A percentile compares a stretch with the other conserved stretches of the same genome.
These are phyloP conservation scores for Ispidina lecontei DNA, from an alignment of 2,797 vertebrate species.

Conservation along the genomic window DNA sequence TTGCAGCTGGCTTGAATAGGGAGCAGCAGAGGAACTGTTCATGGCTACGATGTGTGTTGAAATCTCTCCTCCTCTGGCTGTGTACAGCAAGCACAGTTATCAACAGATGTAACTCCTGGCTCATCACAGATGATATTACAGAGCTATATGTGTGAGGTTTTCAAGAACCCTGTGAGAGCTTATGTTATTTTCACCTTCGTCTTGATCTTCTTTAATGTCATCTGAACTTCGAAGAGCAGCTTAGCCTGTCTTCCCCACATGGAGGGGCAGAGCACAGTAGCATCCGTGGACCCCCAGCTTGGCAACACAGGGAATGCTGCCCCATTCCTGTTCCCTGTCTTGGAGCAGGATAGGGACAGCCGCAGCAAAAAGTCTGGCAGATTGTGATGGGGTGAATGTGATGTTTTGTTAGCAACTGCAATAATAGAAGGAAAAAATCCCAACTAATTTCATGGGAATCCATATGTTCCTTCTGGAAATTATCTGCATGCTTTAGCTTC, in stretches of 20 bases:
- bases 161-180: not conserved
- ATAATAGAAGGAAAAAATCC: not conserved
- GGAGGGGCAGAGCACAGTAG: not conserved
- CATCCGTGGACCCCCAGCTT: not conserved
- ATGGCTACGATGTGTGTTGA: not conserved
- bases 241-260: not conserved
- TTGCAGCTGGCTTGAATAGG: not conserved
- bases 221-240: not conserved
- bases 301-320: not conserved
- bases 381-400: not conserved
- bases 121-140: not conserved
- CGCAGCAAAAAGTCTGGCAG: not conserved
- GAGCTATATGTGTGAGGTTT: not conserved
- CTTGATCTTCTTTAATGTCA: not conserved
- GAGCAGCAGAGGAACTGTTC: not conserved
- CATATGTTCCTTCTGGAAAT: not conserved
- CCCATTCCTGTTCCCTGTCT: not conserved
- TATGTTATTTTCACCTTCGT: not conserved
- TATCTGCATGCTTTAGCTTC: not conserved
- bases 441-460: not conserved
- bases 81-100: not conserved
- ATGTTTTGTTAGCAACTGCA: not conserved
- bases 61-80: not conserved
- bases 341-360: not conserved
- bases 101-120: not conserved